phyloP scores from a whole-genome alignment of 1,140 invertebrate genomes.

The Aphis gossypii region DNA sequence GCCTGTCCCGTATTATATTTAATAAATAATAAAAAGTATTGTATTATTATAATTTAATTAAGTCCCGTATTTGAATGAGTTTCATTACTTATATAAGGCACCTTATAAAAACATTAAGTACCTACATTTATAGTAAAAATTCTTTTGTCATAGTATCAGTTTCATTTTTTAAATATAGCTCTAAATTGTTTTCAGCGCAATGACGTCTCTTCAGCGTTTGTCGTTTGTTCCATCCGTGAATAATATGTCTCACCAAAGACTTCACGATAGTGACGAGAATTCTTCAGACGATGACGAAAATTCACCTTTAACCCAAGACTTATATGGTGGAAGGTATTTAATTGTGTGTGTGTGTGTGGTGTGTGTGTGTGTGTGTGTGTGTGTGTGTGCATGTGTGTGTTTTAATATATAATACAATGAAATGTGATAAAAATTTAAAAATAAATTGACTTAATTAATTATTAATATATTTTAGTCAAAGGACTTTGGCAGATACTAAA shows the following conservation, averaged over 20 bases:
- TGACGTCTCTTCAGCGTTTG: conserved; percentile 48
- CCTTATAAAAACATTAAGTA: background rate
- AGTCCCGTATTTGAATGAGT: background rate
- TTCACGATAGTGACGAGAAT: conserved; percentile 67
- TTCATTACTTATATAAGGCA: background rate
- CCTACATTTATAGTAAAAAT: background rate
- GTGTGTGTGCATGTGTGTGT: too few relatives aligned
- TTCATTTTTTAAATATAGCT: background rate
- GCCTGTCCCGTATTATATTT: too few relatives aligned
- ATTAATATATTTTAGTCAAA: conserved; percentile 69
- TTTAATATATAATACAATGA: background rate
- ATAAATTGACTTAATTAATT: background rate
- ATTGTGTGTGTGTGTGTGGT: too few relatives aligned
- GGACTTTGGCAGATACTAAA: conserved; percentile 87
- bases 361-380: too few relatives aligned
- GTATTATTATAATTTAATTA: background rate
- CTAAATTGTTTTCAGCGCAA: conserved; percentile 24
- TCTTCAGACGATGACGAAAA: conserved; percentile 86
- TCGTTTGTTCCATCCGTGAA: conserved; percentile 53
- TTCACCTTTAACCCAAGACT: conserved; percentile 80
- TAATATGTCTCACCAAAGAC: conserved; percentile 55
- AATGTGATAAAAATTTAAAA: background rate
- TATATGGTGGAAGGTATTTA: conserved; percentile 84
- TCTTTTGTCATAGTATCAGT: background rate
- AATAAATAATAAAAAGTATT: too few relatives aligned